Percentiles rank a stretch among this genome's conserved stretches.
Conservation (phyloP, 2,888 invertebrate genomes). For the Keiferia lycopersicella region DNA sequence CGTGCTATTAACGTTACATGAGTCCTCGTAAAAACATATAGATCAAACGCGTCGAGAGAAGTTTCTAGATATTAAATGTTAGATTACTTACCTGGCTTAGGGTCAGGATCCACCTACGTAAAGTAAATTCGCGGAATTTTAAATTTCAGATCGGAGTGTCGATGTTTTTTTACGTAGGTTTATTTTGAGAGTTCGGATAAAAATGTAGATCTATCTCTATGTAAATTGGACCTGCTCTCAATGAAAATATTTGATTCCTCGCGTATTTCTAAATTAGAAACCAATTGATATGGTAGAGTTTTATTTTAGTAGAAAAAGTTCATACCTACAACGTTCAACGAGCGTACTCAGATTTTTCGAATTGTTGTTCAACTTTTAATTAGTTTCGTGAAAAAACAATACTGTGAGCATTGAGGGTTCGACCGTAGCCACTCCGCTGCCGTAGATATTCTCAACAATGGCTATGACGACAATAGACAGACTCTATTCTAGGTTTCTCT, state of each 20-base stretch:
- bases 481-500: too few relatives aligned
- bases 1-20: slow-evolving; percentile 45
- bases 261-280: too few relatives aligned
- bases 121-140: too few relatives aligned
- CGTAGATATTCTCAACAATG: background rate
- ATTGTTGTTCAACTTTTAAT: slow-evolving; percentile 8
- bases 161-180: too few relatives aligned
- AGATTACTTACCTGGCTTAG: background rate
- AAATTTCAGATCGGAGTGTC: too few relatives aligned
- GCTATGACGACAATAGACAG: too few relatives aligned
- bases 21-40: slow-evolving; percentile 27
- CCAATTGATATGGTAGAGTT: background rate
- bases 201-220: too few relatives aligned
- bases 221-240: too few relatives aligned
- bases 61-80: background rate
- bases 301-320: slow-evolving; percentile 15
- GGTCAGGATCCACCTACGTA: too few relatives aligned
- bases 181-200: too few relatives aligned
- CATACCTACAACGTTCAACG: background rate
- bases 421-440: background rate
- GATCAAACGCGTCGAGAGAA: background rate
- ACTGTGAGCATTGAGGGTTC: background rate
- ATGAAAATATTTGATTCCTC: too few relatives aligned
- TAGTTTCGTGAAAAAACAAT: slow-evolving; percentile 9
- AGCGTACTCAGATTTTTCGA: background rate